Evolutionary conservation across 2,797 vertebrate species (phyloP), one percentile per base, ranked within the genome.

Genomic region (Falco cherrug): DNA sequence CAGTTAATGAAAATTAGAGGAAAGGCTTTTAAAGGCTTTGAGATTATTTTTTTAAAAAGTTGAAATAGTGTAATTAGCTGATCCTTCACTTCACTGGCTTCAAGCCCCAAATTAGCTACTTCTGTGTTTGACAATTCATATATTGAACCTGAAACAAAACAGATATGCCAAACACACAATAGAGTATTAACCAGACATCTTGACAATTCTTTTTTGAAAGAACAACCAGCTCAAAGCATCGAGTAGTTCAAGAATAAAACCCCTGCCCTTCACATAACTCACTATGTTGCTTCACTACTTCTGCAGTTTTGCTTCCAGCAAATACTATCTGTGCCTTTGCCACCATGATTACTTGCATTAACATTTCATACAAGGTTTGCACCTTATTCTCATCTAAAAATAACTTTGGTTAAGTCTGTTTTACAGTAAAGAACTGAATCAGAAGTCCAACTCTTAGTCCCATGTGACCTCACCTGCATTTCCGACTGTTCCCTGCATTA

Each of bases 1-100:
- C 68, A 94, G 45, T 4, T 91, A 31, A 78, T 92, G 33, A 93
- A 93, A 95, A 83, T 67, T 92, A 92, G 31, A 82, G 21, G 24
- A 73, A 73, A 92, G 11, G 10, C 35, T 93, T 89, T 90, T 56
- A 80, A 84, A 84, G 37, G n/a, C 57, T 76, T 71, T 24, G 28
- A 86, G 87, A 57, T 78, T 48, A 6, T 2, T 13, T 54, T 69
- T 31, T 65, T 47, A 4, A 7, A 28, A 61, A 48, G 39, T 76
- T 93, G 56, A 93, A 91, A 67, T 60, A 87, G 64, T 21, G 3
- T 65, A 83, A 74, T 85, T 80, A 90, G 50, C 33, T 74, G 29
- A 88, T 96, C 50, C 78, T 78, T 87, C 33, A 37, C n/a, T 86
- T 84, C 10, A 59, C 39, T 67, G 60, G 13, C 68, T 86, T 47